phyloP scores from a whole-genome alignment of 1,140 invertebrate genomes.

The Heterodera schachtii region DNA sequence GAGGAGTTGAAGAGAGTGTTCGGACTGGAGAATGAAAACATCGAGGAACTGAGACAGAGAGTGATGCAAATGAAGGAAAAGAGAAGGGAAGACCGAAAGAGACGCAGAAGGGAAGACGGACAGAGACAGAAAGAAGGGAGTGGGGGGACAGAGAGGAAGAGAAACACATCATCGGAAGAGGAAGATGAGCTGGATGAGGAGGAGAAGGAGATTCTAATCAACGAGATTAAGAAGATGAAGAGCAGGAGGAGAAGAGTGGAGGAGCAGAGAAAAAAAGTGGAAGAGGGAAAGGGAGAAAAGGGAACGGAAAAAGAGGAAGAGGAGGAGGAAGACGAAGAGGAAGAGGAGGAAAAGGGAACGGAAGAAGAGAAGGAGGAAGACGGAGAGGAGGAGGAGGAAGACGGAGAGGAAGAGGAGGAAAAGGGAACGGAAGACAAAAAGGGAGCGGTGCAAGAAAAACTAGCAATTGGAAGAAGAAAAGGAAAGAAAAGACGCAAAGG shows the following conservation, averaged over 20 bases:
- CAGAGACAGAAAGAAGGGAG: not conserved
- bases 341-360: not conserved
- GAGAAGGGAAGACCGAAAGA: conserved; percentile 1
- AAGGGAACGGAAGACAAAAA: not conserved
- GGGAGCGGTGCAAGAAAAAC: not conserved
- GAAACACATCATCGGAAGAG: not conserved
- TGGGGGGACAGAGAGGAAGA: not conserved
- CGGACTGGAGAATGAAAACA: conserved; percentile 19
- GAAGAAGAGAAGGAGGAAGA: conserved; percentile 7
- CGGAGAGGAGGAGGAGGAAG: conserved; percentile 16
- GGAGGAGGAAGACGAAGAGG: not conserved
- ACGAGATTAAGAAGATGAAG: not conserved
- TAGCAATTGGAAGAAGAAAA: not conserved
- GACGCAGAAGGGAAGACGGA: conserved; percentile 2
- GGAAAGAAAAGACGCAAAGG: conserved; percentile 9
- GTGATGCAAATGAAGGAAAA: not conserved
- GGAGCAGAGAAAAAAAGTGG: not conserved
- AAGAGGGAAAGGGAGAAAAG: conserved; percentile 12
- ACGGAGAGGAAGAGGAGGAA: conserved; percentile 2
- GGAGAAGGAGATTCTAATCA: not conserved
- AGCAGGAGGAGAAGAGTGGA: conserved; percentile 5
- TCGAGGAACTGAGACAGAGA: not conserved
- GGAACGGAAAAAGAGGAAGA: conserved; percentile 9
- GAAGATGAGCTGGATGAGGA: not conserved
- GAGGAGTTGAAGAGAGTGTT: conserved; percentile 25